Base-by-base conservation (phyloP, 2,888 invertebrate genomes). In the Steinernema scapterisci region DNA sequence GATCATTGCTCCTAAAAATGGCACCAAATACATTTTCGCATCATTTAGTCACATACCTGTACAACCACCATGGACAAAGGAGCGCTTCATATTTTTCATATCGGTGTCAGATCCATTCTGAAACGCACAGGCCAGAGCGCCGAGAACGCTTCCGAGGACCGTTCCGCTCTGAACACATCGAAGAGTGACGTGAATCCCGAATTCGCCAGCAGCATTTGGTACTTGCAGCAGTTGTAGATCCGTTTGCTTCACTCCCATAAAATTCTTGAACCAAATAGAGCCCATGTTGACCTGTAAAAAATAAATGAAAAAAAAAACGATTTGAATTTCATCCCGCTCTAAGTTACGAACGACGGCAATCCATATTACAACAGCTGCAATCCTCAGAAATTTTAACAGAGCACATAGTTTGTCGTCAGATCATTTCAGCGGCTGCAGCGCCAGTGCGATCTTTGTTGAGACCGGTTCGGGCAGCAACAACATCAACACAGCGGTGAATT, bases 111-210 rank as follows among this genome's bases (percentile, higher is more conserved):
- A 19, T n/a, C 45, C 71, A 23, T 46, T 46, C 38, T 71, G 44
- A 2, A 45, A 11, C 1, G 71, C 45, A 23, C 46, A 46, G 7
- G 46, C 71, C 3, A 71, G n/a, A 1, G 71, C 19, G 6, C 71
- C 75, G n/a, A 77, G 43, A 0, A 71, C 46, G 3, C 75, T 75
- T 21, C 78, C 78, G 1, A 73, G 63, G n/a, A 78, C 73, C 44
- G 75, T 44, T 1, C 77, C 77, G 19, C 71, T 71, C 45, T 84
- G 84, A 38, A 83, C 78, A 23, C 81, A 82, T 51, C 82, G 75
- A 51, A 84, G 77, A 23, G 82, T 81, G 23, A 85, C 84, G 72
- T 84, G 85, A 75, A 84, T 81, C 72, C 82, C 78, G 70, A 85
- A 83, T 74, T 85, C 85, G 1, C 79, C 72, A 25, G 78, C 79